These are phyloP conservation scores for Pseudomyrmex sp. DNA, from an alignment of 1,140 invertebrate species.

Conservation along the genomic window DNA sequence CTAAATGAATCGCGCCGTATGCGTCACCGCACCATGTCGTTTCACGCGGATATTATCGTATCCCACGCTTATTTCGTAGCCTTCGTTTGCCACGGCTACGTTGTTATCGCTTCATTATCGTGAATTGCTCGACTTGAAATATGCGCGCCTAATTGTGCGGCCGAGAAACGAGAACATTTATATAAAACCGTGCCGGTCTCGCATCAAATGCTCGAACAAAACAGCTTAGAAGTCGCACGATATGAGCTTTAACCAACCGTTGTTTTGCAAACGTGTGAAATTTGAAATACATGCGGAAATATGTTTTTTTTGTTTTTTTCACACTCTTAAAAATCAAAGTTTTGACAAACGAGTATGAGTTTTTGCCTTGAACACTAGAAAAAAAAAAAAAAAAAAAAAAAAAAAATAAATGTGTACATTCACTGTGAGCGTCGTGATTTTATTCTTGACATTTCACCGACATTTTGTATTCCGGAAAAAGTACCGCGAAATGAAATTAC, in stretches of 20 bases:
- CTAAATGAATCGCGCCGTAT: slow-evolving; percentile 38
- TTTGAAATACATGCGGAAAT: slow-evolving; percentile 5
- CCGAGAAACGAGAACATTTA: no score
- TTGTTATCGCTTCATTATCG: slow-evolving; percentile 13
- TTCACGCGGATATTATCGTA: neutral
- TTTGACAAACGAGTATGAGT: neutral
- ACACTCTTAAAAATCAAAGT: neutral
- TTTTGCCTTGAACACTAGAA: neutral
- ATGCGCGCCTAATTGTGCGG: neutral
- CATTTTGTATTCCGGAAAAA: slow-evolving; percentile 38
- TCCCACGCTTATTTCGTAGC: slow-evolving; percentile 30
- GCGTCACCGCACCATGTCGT: slow-evolving; percentile 34
- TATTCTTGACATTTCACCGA: slow-evolving; percentile 25
- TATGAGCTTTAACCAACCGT: no score
- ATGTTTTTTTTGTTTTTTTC: neutral
- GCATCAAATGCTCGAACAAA: no score
- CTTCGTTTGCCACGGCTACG: slow-evolving; percentile 14
- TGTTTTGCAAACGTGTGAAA: neutral
- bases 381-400: neutral
- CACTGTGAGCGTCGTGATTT: slow-evolving; percentile 32
- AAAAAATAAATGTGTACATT: neutral
- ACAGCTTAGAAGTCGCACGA: no score
- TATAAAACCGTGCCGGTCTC: no score
- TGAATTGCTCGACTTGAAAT: slow-evolving; percentile 21
- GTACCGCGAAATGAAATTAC: slow-evolving; percentile 33